phyloP scores from a whole-genome alignment of 2,888 invertebrate species.

The Empis livida region DNA sequence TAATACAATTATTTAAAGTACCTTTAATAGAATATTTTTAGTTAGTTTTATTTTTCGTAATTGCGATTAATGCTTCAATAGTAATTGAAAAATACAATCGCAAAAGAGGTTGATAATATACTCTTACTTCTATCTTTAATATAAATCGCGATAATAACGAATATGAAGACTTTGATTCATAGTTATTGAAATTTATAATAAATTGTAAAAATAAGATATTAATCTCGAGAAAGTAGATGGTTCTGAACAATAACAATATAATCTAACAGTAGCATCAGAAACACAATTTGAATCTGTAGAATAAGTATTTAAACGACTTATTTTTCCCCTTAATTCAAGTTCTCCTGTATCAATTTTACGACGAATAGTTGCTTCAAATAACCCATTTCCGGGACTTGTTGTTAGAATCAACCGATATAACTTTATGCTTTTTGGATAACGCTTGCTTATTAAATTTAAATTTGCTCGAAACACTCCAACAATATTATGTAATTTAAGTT shows the following conservation, averaged over 20 bases:
- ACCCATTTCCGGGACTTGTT: constrained; percentile 51
- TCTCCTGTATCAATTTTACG: constrained; percentile 26
- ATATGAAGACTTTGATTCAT: no score
- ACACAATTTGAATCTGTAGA: constrained; percentile 40
- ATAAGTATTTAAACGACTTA: constrained; percentile 48
- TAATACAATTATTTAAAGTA: no score
- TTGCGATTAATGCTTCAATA: no score
- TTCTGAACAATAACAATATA: constrained; percentile 42
- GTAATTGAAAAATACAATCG: no score
- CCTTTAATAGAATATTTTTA: no score
- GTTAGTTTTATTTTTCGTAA: no score
- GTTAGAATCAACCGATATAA: constrained; percentile 56
- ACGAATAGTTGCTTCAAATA: constrained; percentile 57
- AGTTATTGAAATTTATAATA: no score
- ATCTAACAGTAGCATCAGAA: constrained; percentile 39
- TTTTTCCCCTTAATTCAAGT: constrained; percentile 42
- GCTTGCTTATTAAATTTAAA: constrained; percentile 8
- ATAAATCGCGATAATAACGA: no score
- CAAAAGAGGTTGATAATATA: no score
- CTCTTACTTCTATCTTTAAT: no score
- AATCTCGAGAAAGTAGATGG: no score
- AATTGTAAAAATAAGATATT: no score
- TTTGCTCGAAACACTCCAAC: constrained; percentile 37
- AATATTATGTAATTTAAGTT: constrained; percentile 41
- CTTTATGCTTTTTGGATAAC: constrained; percentile 14